Percentiles rank a stretch among this genome's conserved stretches.
These are phyloP conservation scores for Ceyx margarethae DNA, from an alignment of 2,113 vertebrate genomes.

Conservation along the genomic window DNA sequence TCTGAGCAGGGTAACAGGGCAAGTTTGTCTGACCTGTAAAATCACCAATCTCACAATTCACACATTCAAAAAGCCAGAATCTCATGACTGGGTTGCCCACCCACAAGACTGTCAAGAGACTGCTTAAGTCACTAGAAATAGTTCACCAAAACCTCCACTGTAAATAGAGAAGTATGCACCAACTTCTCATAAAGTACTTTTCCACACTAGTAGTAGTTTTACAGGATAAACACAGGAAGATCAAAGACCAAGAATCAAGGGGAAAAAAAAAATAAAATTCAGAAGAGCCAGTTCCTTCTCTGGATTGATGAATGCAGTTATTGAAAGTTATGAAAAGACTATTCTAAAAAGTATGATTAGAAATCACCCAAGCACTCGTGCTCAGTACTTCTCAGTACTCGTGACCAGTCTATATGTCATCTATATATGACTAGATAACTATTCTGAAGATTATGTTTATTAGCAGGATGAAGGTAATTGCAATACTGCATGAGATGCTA, in stretches of 20 bases:
- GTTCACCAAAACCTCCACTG: not conserved
- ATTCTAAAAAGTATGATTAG: not conserved
- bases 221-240: not conserved
- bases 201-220: not conserved
- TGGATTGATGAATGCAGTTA: not conserved
- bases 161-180: not conserved
- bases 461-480: not conserved
- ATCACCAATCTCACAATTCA: not conserved
- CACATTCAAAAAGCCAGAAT: not conserved
- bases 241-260: not conserved
- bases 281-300: not conserved
- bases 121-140: not conserved
- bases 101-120: not conserved
- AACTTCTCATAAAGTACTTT: not conserved
- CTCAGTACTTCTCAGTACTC: not conserved
- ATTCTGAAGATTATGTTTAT: not conserved
- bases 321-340: not conserved
- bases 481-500: not conserved
- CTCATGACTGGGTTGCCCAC: not conserved
- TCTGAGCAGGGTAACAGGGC: not conserved
- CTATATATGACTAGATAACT: not conserved
- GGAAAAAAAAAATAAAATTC: not conserved
- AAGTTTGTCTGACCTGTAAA: not conserved
- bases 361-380: not conserved
- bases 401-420: not conserved